These are phyloP conservation scores for Mactromeris polynyma DNA, from an alignment of 2,888 invertebrate genomes.

Conservation along the genomic window DNA sequence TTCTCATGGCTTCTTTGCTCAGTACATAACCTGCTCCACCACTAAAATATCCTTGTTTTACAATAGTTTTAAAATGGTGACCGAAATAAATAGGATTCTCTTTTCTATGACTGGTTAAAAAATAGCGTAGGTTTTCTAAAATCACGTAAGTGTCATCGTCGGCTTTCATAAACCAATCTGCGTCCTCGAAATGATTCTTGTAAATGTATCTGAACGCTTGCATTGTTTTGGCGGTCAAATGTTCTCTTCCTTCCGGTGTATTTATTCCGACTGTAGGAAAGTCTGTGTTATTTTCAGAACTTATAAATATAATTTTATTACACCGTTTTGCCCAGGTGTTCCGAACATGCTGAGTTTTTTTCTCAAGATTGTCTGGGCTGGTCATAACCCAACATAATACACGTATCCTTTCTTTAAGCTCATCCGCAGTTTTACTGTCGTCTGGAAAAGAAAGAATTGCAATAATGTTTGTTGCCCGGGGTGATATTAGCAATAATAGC, in stretches of 20 bases:
- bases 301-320: conserved; percentile 87
- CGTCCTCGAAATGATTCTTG: conserved; percentile 93
- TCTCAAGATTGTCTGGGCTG: conserved; percentile 94
- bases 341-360: conserved; percentile 95
- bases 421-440: conserved; percentile 73
- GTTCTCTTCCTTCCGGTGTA: conserved; percentile 94
- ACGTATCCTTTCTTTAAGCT: conserved; percentile 92
- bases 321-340: conserved; percentile 97
- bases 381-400: conserved; percentile 99
- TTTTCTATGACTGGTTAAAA: conserved; percentile 90
- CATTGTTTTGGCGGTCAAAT: conserved; percentile 98
- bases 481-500: too few species aligned
- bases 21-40: conserved; percentile 94
- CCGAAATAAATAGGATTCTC: conserved; percentile 93
- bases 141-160: conserved; percentile 99
- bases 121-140: conserved; percentile 96
- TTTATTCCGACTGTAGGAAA: conserved; percentile 91
- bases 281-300: conserved; percentile 89
- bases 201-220: conserved; percentile 96
- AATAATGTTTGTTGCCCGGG: background rate
- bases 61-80: conserved; percentile 83
- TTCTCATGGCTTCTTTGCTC: conserved; percentile 92
- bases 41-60: conserved; percentile 87
- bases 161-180: too few species aligned
- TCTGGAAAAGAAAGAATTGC: conserved; percentile 61